Conservation (phyloP, 2,113 vertebrate species). For the Clarias magur region DNA sequence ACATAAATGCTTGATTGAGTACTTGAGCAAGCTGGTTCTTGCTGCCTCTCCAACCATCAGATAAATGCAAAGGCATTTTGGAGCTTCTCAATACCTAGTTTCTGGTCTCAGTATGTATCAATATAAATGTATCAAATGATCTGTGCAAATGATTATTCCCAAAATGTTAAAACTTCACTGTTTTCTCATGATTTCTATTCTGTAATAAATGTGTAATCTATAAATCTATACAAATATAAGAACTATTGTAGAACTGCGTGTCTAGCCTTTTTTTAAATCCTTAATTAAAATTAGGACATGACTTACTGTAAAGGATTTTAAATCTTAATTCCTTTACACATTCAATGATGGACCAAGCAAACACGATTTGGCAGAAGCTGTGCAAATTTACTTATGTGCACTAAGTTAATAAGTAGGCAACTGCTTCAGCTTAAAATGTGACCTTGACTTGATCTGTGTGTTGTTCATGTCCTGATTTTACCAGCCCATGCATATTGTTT, state of each 20-base stretch:
- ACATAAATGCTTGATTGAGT: constrained; percentile 54
- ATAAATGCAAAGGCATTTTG: constrained; percentile 55
- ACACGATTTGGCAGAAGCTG: not conserved
- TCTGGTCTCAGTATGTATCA: constrained; percentile 72
- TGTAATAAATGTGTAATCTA: constrained; percentile 96
- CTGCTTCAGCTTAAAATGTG: not conserved
- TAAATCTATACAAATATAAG: constrained; percentile 81
- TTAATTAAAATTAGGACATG: not conserved
- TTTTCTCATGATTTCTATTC: constrained; percentile 75
- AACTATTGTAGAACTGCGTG: constrained; percentile 62
- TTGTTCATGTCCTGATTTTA: not conserved
- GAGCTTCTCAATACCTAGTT: constrained; percentile 33
- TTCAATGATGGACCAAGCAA: not conserved
- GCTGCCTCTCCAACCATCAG: constrained; percentile 72
- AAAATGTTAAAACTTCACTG: constrained; percentile 79
- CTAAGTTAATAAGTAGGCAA: not conserved
- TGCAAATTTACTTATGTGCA: not conserved
- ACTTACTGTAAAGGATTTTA: not conserved
- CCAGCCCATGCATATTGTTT: not conserved
- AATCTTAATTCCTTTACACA: not conserved
- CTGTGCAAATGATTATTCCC: constrained; percentile 79
- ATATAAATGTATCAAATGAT: constrained; percentile 73
- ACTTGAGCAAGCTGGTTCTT: constrained; percentile 95
- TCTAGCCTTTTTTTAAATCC: constrained; percentile 44
- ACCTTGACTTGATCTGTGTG: not conserved